phyloP scores from a whole-genome alignment of 1,140 invertebrate species.

The Drosophila mayri region DNA sequence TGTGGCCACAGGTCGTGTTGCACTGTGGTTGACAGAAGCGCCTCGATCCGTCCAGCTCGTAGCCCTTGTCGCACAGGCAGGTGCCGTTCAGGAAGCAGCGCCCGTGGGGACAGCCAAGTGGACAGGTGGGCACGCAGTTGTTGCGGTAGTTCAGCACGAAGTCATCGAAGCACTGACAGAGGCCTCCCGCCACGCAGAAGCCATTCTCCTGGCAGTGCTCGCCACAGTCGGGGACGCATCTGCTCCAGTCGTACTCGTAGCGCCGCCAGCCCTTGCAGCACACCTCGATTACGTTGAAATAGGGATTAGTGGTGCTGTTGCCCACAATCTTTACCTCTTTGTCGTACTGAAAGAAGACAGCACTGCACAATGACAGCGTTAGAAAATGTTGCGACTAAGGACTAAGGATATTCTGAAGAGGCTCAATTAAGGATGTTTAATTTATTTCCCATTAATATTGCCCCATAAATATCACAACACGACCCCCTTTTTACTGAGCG shows the following conservation, averaged over 20 bases:
- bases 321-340: conserved; percentile 75
- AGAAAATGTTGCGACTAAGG: not conserved
- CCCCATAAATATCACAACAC: not conserved
- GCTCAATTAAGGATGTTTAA: too few species aligned
- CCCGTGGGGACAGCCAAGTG: conserved; percentile 84
- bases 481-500: not conserved
- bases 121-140: conserved; percentile 78
- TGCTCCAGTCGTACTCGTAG: conserved; percentile 86
- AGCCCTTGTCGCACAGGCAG: conserved; percentile 88
- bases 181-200: conserved; percentile 87
- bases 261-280: conserved; percentile 88
- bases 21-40: conserved; percentile 86
- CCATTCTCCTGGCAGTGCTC: conserved; percentile 86
- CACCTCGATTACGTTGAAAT: conserved; percentile 85
- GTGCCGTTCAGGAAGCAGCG: conserved; percentile 79
- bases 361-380: conserved; percentile 30
- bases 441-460: not conserved
- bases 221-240: conserved; percentile 87
- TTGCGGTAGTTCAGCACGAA: conserved; percentile 86
- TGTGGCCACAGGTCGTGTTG: conserved; percentile 74
- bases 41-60: conserved; percentile 86
- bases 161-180: conserved; percentile 87
- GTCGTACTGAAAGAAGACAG: conserved; percentile 78
- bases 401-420: too few species aligned
- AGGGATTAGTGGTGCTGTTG: conserved; percentile 58